These are phyloP conservation scores for Pyrrhia umbra DNA, from an alignment of 2,888 invertebrate genomes.

Conservation along the genomic window DNA sequence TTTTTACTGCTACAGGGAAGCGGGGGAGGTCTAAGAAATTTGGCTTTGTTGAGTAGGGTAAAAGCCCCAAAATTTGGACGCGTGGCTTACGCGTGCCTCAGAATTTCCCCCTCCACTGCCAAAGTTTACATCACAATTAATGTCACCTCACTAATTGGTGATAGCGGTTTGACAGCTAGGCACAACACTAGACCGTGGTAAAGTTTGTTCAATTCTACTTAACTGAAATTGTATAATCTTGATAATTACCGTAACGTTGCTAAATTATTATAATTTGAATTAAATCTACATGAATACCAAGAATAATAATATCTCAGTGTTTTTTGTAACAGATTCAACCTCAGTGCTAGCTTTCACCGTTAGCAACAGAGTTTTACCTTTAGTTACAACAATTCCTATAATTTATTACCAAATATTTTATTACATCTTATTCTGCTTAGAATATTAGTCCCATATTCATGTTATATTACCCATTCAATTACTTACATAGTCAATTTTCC, in stretches of 20 bases:
- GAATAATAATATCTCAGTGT: background rate
- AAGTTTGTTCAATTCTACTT: conserved; percentile 51
- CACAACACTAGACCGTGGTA: conserved; percentile 59
- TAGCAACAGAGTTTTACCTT: too few species aligned
- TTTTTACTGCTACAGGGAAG: background rate
- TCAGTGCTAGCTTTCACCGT: too few species aligned
- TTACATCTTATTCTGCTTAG: too few species aligned
- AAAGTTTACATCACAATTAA: conserved; percentile 82
- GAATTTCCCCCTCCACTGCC: conserved; percentile 65
- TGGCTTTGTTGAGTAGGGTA: conserved; percentile 65
- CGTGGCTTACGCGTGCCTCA: conserved; percentile 79
- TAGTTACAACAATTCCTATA: too few species aligned
- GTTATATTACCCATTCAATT: too few species aligned
- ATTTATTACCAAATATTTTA: too few species aligned
- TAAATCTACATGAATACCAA: conserved; percentile 1
- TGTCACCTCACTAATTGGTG: conserved; percentile 83
- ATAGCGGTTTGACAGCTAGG: conserved; percentile 73
- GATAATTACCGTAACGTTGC: conserved; percentile 25
- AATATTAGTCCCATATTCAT: too few species aligned
- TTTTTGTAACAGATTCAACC: too few species aligned
- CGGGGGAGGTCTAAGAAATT: conserved; percentile 30
- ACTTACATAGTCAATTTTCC: too few species aligned
- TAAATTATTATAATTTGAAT: too few species aligned
- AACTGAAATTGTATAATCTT: conserved; percentile 44
- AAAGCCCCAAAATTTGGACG: conserved; percentile 73